These are phyloP conservation scores for Solea solea DNA, from an alignment of 2,113 vertebrate genomes.

Conservation along the genomic window DNA sequence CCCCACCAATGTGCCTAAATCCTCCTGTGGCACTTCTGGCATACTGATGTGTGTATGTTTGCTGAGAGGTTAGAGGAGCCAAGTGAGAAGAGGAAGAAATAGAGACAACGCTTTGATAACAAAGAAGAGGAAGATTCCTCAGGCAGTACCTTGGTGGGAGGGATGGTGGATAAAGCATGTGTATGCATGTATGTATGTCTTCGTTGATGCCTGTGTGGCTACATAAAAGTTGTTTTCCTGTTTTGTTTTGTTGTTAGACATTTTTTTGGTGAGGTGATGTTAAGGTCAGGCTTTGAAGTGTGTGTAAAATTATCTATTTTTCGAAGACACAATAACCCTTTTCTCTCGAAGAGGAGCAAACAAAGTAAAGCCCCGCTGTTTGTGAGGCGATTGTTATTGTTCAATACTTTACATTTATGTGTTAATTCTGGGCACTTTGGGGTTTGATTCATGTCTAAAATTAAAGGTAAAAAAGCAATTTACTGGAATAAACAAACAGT, in stretches of 20 bases:
- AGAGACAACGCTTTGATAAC: conserved; percentile 30
- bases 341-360: background rate
- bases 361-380: background rate
- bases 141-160: conserved; percentile 21
- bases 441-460: no score
- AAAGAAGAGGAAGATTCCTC: conserved; percentile 23
- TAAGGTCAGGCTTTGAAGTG: conserved; percentile 46
- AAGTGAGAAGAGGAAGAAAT: background rate
- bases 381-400: background rate
- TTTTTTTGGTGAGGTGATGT: conserved; percentile 37
- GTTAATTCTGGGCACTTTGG: no score
- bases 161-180: conserved; percentile 16
- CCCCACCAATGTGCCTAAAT: conserved; percentile 68
- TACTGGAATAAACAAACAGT: no score
- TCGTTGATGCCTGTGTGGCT: background rate
- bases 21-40: conserved; percentile 52
- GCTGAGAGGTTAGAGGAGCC: conserved; percentile 19
- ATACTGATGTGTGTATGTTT: conserved; percentile 67
- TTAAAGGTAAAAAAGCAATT: no score
- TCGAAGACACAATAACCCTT: background rate
- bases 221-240: background rate
- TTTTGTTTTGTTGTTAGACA: background rate
- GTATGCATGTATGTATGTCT: conserved; percentile 7
- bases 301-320: background rate
- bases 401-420: background rate